Percentiles rank a stretch among this genome's conserved stretches.
phyloP scores from a whole-genome alignment of 2,113 vertebrate species.

The Copsychus sechellarum region DNA sequence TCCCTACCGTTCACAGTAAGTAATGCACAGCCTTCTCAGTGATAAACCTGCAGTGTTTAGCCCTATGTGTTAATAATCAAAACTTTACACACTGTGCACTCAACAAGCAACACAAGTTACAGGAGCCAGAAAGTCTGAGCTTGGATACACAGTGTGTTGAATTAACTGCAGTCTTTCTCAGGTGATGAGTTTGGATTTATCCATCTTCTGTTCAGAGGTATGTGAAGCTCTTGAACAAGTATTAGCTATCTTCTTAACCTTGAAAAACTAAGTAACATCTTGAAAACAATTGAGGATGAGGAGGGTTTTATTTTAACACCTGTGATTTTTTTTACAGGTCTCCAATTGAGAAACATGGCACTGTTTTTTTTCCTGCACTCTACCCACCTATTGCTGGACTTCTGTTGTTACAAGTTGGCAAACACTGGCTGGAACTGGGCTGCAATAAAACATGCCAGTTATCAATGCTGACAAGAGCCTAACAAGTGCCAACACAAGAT shows the following conservation, averaged over 20 bases:
- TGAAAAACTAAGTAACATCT: not conserved
- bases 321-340: conserved; percentile 80
- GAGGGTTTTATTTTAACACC: not conserved
- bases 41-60: not conserved
- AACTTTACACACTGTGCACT: not conserved
- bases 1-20: not conserved
- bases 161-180: not conserved
- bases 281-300: not conserved
- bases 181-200: conserved; percentile 25
- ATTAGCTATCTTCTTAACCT: not conserved
- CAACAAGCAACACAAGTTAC: not conserved
- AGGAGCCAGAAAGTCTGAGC: not conserved
- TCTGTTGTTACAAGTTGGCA: conserved; percentile 89
- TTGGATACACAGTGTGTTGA: not conserved
- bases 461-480: conserved; percentile 89
- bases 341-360: conserved; percentile 95
- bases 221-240: not conserved
- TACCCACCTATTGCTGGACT: conserved; percentile 92
- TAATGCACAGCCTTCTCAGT: not conserved
- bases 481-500: conserved; percentile 95
- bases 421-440: conserved; percentile 91
- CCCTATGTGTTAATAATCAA: not conserved
- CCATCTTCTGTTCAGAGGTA: conserved; percentile 24
- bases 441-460: conserved; percentile 92
- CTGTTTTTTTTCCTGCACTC: conserved; percentile 94